Conservation (phyloP, 1,140 invertebrate genomes). For the Trachelipus rathkii region DNA sequence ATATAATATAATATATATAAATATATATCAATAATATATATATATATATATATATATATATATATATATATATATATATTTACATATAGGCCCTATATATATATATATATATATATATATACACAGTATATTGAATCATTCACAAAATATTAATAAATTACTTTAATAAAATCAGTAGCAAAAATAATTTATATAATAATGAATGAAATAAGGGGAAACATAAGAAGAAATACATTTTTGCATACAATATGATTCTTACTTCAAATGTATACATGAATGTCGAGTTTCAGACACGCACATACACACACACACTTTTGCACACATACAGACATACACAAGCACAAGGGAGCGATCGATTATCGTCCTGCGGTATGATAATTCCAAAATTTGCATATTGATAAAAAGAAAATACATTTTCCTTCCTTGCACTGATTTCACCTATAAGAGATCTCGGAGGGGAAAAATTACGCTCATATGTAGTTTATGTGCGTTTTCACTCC, state of each 20-base stretch:
- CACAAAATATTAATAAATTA: too few relatives aligned
- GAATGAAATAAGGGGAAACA: too few relatives aligned
- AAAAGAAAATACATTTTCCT: background rate
- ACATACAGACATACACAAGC: background rate
- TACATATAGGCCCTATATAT: conserved; percentile 11
- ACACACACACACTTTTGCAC: too few relatives aligned
- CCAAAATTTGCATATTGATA: conserved; percentile 1
- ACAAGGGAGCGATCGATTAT: background rate
- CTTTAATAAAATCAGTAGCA: too few relatives aligned
- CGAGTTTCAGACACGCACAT: too few relatives aligned
- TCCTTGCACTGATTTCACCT: background rate
- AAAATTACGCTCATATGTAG: too few relatives aligned
- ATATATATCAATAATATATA: too few relatives aligned
- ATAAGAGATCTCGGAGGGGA: background rate
- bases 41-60: conserved; percentile 15
- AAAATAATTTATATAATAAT: too few relatives aligned
- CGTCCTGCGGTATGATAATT: conserved; percentile 7
- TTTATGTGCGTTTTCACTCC: too few relatives aligned
- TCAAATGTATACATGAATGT: too few relatives aligned
- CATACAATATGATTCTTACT: too few relatives aligned
- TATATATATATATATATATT: conserved; percentile 11
- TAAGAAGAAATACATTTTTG: too few relatives aligned
- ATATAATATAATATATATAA: background rate
- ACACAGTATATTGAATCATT: background rate
- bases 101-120: conserved; percentile 7